These are phyloP conservation scores for Phymorhynchus buccinoides DNA, from an alignment of 1,140 invertebrate genomes.

Conservation along the genomic window DNA sequence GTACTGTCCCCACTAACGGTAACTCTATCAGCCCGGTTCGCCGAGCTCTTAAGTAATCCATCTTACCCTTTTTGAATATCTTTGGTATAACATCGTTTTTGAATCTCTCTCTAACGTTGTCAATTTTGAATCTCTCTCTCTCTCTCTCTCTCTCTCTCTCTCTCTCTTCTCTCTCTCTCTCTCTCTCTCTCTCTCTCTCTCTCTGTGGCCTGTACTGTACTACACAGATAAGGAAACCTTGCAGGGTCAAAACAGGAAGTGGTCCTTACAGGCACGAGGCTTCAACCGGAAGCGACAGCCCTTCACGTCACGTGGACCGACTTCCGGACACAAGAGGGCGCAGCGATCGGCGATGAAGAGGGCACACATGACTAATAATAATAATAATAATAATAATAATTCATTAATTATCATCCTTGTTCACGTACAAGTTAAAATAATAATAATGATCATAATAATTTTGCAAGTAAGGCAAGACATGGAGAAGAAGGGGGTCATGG, in stretches of 20 bases:
- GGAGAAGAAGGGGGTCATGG: too few relatives aligned
- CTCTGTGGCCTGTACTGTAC: background rate
- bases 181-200: background rate
- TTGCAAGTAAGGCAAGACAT: too few relatives aligned
- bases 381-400: too few relatives aligned
- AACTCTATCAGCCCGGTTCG: too few relatives aligned
- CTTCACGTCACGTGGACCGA: background rate
- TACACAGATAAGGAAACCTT: background rate
- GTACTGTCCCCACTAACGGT: too few relatives aligned
- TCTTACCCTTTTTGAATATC: too few relatives aligned
- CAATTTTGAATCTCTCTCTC: constrained; percentile 7
- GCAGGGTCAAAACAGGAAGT: background rate
- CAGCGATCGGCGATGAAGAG: too few relatives aligned
- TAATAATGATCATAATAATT: background rate
- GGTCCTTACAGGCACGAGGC: background rate
- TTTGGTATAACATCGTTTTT: too few relatives aligned
- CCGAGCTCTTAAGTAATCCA: too few relatives aligned
- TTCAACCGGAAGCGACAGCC: background rate
- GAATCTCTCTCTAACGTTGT: background rate
- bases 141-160: background rate
- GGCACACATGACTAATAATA: too few relatives aligned
- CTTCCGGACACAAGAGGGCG: background rate
- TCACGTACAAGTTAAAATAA: background rate
- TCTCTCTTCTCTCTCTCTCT: background rate
- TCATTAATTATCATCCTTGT: background rate